Percentiles rank a stretch among this genome's conserved stretches.
Conservation (phyloP, 1,140 invertebrate genomes). For the Scaptodrosophila lebanonensis region DNA sequence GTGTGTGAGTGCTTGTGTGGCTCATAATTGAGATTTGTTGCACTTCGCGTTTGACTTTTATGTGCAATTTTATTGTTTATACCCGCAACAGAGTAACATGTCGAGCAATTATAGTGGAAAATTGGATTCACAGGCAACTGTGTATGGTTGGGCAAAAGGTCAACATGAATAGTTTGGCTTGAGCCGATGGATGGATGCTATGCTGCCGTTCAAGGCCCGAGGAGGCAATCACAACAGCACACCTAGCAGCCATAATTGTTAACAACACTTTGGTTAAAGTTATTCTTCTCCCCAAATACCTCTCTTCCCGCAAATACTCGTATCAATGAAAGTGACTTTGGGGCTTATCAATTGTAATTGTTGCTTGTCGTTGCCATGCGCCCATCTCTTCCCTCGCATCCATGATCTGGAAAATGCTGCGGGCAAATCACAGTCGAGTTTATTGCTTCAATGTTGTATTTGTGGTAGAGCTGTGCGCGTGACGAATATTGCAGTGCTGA, state of each 20-base stretch:
- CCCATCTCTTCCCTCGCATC: neutral
- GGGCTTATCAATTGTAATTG: constrained; percentile 72
- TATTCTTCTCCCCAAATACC: too few relatives aligned
- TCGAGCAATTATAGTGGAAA: constrained; percentile 68
- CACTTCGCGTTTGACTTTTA: constrained; percentile 61
- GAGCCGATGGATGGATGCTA: too few relatives aligned
- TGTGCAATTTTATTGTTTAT: constrained; percentile 67
- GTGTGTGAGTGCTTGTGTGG: constrained; percentile 11
- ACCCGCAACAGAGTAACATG: constrained; percentile 69
- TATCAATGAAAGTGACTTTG: constrained; percentile 68
- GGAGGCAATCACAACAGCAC: neutral
- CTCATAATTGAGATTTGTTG: constrained; percentile 73
- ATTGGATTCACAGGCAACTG: constrained; percentile 56
- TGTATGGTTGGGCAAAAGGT: constrained; percentile 26
- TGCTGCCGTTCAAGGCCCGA: too few relatives aligned
- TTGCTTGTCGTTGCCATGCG: constrained; percentile 14
- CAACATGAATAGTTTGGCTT: too few relatives aligned
- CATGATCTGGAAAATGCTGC: constrained; percentile 53
- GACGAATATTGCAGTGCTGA: too few relatives aligned
- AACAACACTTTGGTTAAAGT: constrained; percentile 18
- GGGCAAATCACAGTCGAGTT: constrained; percentile 31
- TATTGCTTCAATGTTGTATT: too few relatives aligned
- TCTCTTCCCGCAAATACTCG: constrained; percentile 21
- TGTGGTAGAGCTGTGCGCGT: too few relatives aligned
- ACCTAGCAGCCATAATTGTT: neutral